Evolutionary conservation across 2,113 vertebrate species (phyloP).

Genomic region (Halichoeres trimaculatus): DNA sequence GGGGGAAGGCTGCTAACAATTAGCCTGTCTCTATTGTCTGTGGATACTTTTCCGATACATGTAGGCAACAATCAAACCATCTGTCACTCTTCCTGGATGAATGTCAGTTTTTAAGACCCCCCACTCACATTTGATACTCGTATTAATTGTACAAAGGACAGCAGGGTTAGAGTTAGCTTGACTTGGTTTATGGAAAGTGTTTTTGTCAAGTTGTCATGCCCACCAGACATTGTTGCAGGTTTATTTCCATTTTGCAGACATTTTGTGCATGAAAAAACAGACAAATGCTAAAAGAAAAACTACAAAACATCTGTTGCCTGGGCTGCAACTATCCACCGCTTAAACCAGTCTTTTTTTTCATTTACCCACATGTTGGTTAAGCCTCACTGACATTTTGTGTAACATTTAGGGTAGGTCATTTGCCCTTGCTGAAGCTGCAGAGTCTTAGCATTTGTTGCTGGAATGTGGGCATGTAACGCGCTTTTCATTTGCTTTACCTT

Average conservation of each 20-base stretch:
- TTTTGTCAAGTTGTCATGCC: constrained; percentile 17
- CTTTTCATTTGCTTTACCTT: constrained; percentile 20
- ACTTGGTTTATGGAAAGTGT: constrained; percentile 28
- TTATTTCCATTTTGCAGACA: background rate
- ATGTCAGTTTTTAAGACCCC: constrained; percentile 18
- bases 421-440: constrained; percentile 4
- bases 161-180: background rate
- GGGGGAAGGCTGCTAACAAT: constrained; percentile 57
- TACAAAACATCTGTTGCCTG: background rate
- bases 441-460: background rate
- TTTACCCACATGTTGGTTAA: background rate
- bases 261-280: no score
- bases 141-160: constrained; percentile 20
- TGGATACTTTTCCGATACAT: constrained; percentile 65
- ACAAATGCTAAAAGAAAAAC: background rate
- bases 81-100: constrained; percentile 40
- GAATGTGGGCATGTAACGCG: constrained; percentile 12
- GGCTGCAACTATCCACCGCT: background rate
- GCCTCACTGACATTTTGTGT: constrained; percentile 9
- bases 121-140: constrained; percentile 4
- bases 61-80: constrained; percentile 47
- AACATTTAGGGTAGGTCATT: constrained; percentile 12
- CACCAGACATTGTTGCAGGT: constrained; percentile 9
- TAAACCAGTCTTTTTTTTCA: constrained; percentile 8
- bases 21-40: constrained; percentile 53